A percentile compares a stretch with the other conserved stretches of the same genome.
These are phyloP conservation scores for Euura saliciscinereae DNA, from an alignment of 1,140 invertebrate species.

Conservation along the genomic window DNA sequence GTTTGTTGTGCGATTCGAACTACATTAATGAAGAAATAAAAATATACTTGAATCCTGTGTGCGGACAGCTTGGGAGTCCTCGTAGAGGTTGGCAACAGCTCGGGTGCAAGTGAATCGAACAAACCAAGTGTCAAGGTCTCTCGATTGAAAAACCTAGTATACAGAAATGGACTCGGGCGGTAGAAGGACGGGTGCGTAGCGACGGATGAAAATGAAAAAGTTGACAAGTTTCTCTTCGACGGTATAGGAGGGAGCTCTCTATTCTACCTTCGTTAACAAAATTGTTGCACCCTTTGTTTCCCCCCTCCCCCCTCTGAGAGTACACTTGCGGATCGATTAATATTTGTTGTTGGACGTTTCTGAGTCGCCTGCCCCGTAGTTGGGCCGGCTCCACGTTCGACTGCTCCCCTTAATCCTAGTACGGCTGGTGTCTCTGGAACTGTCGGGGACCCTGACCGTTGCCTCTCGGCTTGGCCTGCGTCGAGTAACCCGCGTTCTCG, in stretches of 20 bases:
- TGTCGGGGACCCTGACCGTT: slow-evolving; percentile 56
- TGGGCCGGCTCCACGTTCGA: not conserved
- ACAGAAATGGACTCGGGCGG: not conserved
- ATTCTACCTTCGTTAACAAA: not conserved
- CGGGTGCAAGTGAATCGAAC: not conserved
- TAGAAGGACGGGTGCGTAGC: not conserved
- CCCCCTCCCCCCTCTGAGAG: not conserved
- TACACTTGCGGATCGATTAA: not conserved
- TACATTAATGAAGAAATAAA: no score
- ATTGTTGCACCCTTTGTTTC: not conserved
- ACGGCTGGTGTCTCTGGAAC: slow-evolving; percentile 62
- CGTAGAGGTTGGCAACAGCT: no score
- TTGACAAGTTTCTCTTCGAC: not conserved
- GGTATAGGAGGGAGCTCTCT: not conserved
- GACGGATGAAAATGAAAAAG: not conserved
- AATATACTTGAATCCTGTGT: no score
- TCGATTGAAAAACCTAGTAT: no score
- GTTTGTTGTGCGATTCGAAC: no score
- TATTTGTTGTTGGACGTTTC: not conserved
- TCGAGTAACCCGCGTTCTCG: slow-evolving; percentile 52
- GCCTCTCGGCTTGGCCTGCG: slow-evolving; percentile 52
- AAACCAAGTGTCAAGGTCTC: not conserved
- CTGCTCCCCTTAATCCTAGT: slow-evolving; percentile 40
- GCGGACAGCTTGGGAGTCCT: no score
- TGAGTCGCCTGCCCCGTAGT: not conserved